Evolutionary conservation across 2,888 invertebrate species (phyloP).

Genomic region (Rhagophthalmus giganteus): DNA sequence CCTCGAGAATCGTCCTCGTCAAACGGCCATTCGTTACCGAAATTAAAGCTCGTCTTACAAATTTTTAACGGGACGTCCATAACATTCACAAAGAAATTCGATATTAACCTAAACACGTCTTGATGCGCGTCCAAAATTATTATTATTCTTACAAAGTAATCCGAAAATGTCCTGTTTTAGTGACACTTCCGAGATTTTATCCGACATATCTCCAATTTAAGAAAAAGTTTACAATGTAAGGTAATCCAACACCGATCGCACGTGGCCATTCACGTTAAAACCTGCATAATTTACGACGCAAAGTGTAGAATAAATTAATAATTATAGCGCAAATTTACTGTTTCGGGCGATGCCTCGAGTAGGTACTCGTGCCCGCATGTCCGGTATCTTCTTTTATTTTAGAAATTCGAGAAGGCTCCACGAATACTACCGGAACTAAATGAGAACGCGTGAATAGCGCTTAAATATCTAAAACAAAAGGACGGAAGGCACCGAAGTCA

Average conservation of each 20-base stretch:
- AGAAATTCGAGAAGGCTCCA: slow-evolving; percentile 26
- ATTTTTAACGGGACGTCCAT: too few species aligned
- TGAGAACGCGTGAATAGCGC: slow-evolving; percentile 25
- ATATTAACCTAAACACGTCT: too few species aligned
- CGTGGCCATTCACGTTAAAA: too few species aligned
- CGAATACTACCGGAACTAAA: slow-evolving; percentile 30
- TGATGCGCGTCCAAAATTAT: too few species aligned
- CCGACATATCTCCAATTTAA: too few species aligned
- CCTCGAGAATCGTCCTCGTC: slow-evolving; percentile 8
- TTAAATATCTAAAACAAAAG: slow-evolving; percentile 29
- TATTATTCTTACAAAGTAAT: too few species aligned
- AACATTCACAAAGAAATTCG: too few species aligned
- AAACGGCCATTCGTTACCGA: neutral
- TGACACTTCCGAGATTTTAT: neutral
- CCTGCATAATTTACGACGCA: neutral
- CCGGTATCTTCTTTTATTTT: slow-evolving; percentile 22
- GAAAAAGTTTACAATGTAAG: too few species aligned
- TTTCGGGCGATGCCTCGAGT: neutral
- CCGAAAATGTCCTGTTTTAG: neutral
- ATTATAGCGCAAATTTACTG: neutral
- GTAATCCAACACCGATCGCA: too few species aligned
- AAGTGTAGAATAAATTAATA: neutral
- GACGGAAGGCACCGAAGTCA: slow-evolving; percentile 26
- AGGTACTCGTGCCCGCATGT: slow-evolving; percentile 23
- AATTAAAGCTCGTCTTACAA: too few species aligned